Conservation (phyloP, 2,888 invertebrate species). For the Brachylomia viminalis region DNA sequence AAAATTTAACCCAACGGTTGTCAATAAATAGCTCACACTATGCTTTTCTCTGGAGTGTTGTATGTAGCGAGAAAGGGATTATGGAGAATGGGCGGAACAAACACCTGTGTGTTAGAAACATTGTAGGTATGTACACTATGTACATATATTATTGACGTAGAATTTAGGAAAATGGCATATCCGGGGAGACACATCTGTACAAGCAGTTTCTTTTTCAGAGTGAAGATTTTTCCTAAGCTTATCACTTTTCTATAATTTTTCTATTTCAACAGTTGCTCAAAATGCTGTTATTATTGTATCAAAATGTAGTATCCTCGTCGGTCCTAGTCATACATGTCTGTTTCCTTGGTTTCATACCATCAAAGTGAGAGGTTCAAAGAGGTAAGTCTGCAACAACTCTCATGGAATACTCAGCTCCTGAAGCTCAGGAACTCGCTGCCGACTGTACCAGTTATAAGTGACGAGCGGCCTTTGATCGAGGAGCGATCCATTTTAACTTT, state of each 20-base stretch:
- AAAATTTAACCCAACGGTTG: conserved; percentile 20
- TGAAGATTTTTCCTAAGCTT: neutral
- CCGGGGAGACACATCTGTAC: neutral
- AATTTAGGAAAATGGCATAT: neutral
- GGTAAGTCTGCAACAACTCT: conserved; percentile 38
- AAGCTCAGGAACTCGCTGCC: conserved; percentile 20
- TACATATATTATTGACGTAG: neutral
- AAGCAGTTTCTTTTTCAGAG: neutral
- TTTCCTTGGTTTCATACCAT: neutral
- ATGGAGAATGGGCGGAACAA: conserved; percentile 5
- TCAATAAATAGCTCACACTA: conserved; percentile 37
- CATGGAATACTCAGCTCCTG: conserved; percentile 26
- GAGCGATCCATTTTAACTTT: neutral
- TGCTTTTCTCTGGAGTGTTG: conserved; percentile 36
- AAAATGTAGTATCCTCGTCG: neutral
- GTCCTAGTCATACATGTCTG: neutral
- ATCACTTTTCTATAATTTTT: neutral
- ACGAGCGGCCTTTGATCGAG: conserved; percentile 3
- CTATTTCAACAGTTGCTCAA: neutral
- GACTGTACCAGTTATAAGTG: conserved; percentile 1
- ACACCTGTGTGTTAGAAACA: conserved; percentile 20
- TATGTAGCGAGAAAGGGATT: conserved; percentile 23
- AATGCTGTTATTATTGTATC: neutral
- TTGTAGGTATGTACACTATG: neutral
- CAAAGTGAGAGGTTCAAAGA: conserved; percentile 42